Base-by-base conservation (phyloP, 2,888 invertebrate species). In the Erebia aethiops region DNA sequence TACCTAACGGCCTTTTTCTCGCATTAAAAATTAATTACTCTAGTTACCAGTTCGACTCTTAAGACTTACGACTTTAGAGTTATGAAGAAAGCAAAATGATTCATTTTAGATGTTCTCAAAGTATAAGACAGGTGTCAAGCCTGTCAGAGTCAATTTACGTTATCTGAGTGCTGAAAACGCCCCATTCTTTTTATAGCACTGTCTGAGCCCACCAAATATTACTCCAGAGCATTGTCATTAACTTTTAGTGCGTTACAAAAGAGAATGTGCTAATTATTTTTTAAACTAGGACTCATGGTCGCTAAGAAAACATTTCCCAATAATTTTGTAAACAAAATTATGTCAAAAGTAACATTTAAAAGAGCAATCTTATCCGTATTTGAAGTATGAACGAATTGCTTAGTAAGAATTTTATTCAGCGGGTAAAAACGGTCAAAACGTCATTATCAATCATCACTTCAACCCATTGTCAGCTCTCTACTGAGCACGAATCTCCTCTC, bases 121-220 rank as follows among this genome's bases (percentile, higher is more conserved):
- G 21, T 21, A 13, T 61, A 35, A 35, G 62, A 62, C 62, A 62
- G 1, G 21, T 21, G 21, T 1, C 21, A 21, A 21, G 26, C 46
- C 13, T 21, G 62, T 62, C 61, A 51, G n/a, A 8, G n/a, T 54
- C 21, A 62, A 21, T 21, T 61, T 49, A 49, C 49, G 49, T 49
- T 62, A 62, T 49, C 7, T 49, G 46, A 62, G 21, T 62, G 49
- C 21, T 61, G 41, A 46, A 62, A 62, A 49, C 21, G 21, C 14
- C 46, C 14, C 5, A 46, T 8, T 18, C 62, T 49, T 62, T 49
- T 62, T 62, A 41, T 61, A 61, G 11, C 13, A 21, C 62, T 11
- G 16, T 46, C 43, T 43, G 43, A 43, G 61, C 43, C 41, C 16
- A 46, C 9, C 21, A 10, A 21, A 46, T 46, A 46, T 16, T 62